phyloP scores from a whole-genome alignment of 2,797 vertebrate genomes.

The Eulemur coronatus region DNA sequence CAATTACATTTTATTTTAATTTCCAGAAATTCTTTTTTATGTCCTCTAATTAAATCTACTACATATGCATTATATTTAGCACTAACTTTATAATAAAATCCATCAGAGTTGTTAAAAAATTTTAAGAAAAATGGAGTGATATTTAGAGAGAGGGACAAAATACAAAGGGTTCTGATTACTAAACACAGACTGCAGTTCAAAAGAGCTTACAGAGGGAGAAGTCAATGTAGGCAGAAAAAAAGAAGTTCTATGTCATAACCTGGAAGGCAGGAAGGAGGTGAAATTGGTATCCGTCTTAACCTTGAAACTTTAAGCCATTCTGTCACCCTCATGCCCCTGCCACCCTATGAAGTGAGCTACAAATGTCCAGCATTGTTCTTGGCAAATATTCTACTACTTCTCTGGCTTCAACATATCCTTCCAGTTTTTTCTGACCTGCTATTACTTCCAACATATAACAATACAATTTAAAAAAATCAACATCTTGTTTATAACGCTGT shows the following conservation, averaged over 20 bases:
- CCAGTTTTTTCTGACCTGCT: not conserved
- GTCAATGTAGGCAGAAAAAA: not conserved
- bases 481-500: not conserved
- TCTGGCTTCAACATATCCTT: not conserved
- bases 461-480: not conserved
- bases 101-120: not conserved
- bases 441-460: not conserved
- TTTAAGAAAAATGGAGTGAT: not conserved
- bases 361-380: not conserved
- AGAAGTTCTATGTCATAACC: not conserved
- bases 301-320: not conserved
- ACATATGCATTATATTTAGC: not conserved
- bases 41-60: not conserved
- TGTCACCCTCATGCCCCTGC: not conserved
- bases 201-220: not conserved
- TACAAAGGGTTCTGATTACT: not conserved
- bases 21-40: not conserved
- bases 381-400: not conserved
- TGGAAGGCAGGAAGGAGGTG: not conserved
- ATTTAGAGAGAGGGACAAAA: not conserved
- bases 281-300: not conserved
- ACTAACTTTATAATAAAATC: conserved; percentile 30
- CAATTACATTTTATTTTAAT: not conserved
- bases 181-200: not conserved
- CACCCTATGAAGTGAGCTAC: not conserved